Base-by-base conservation (phyloP, 1,140 invertebrate genomes). In the Druon quercuslanigerum region DNA sequence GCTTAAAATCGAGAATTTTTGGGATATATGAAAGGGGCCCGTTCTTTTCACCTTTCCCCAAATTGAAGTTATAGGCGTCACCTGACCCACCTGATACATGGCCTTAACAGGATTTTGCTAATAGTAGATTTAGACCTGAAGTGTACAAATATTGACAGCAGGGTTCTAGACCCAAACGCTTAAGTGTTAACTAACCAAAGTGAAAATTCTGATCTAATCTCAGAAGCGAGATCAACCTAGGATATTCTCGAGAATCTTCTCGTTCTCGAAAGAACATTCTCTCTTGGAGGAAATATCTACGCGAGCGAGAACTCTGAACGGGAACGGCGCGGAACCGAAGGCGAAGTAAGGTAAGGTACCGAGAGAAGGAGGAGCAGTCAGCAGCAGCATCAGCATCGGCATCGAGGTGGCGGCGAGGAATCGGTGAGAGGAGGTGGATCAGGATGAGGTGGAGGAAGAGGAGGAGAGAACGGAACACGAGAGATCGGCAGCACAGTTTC, bases 401-500 rank as follows among this genome's bases (percentile, higher is more conserved):
- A 71, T 70, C 40, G 74, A 75, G 83, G 76, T 74, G 82, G 73
- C 77, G 75, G 74, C 73, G 76, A 81, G 80, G 78, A 79, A 79
- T 81, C 77, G 79, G 79, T 80, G 74, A 72, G 75, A 52, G 79
- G 60, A 75, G 78, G 73, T 77, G 78, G 73, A 77, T 80, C 75
- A 76, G 82, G 78, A 57, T 50, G 77, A 57, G 79, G 79, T 79
- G 80, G 74, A 85, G 77, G 76, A 79, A 52, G 75, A 19, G 77
- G 78, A 76, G 73, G 84, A 87, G 87, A 87, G 84, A 85, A 83
- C 83, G 81, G 81, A 87, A 87, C 81, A 87, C 86, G 86, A 88
- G 87, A 88, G 88, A 88, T 89, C 88, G 86, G 88, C 87, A 85
- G 87, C 87, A 88, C 88, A 89, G 88, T 88, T 87, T 89, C 85